Evolutionary conservation across 2,888 invertebrate genomes (phyloP), one percentile per base, ranked within the genome.

Genomic region (Steinernema carpocapsae): DNA sequence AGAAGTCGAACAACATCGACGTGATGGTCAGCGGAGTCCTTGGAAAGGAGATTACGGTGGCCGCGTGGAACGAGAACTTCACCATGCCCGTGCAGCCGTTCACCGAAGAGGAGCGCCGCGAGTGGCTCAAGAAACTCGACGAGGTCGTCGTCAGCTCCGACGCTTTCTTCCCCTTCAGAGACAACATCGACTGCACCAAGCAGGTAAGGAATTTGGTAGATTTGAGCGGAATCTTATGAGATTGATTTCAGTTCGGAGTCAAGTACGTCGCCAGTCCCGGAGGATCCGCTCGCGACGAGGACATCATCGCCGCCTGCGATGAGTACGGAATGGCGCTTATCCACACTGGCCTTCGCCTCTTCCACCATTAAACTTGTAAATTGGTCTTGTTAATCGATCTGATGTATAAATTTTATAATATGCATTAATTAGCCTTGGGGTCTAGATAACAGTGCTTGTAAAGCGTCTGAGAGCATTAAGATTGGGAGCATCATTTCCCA

Each of bases 81-180:
- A 83, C 82, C 52, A 81, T 84, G 59, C 78, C 83, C 42, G 86
- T 87, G 17, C 79, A 80, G 72, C 83, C 85, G 22, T 78, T 87
- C 70, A 80, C 77, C 22, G 77, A 88, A 86, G 86, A 87, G 42
- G 90, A 90, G 74, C 80, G 85, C 2, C 74, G 83, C 82, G 76
- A 82, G 79, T 81, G 88, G 88, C 89, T 95, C 85, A 76, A 79
- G 6, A 76, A 89, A 77, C 83, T 90, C 83, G 91, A 91, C 77
- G 92, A 92, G n/a, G 90, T 90, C 1, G 93, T 94, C 3, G 90
- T 97, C 26, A 94, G 94, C 22, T 97, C 97, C 0, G 97, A 99
- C 89, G 97, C 97, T 0, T 99, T 97, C 91, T 97, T 99, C 90
- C 97, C 97, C 42, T 97, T 97, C 91, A 91, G 96, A 81, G 97